Percentiles rank a stretch among this genome's conserved stretches.
phyloP scores from a whole-genome alignment of 2,113 vertebrate species.

The Gulo gulo region DNA sequence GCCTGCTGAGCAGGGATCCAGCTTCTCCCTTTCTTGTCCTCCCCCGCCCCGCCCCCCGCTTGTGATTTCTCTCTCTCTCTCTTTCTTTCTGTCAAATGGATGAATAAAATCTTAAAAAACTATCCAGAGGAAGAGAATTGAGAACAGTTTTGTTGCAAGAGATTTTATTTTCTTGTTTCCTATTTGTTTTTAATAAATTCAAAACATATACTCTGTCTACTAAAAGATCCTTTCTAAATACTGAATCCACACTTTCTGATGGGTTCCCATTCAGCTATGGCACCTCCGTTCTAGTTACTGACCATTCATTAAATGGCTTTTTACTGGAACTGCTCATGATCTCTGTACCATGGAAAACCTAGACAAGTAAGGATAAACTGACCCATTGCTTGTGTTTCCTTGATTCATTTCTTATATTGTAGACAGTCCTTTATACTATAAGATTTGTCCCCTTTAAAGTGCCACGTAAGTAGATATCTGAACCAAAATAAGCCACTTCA shows the following conservation, averaged over 20 bases:
- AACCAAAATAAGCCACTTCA: not conserved
- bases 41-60: fast-evolving
- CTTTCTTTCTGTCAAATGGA: not conserved
- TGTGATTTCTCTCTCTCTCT: too few species aligned
- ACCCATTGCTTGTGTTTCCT: not conserved
- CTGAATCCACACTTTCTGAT: not conserved
- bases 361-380: not conserved
- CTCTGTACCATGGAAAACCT: not conserved
- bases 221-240: not conserved
- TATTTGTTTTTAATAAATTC: not conserved
- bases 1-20: too few species aligned
- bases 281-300: not conserved
- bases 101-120: not conserved
- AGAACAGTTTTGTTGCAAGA: not conserved
- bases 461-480: not conserved
- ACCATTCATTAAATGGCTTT: not conserved
- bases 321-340: not conserved
- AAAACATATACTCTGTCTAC: not conserved
- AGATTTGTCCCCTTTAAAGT: not conserved
- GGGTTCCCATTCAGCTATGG: not conserved
- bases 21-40: not conserved
- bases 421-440: not conserved
- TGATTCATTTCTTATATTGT: not conserved
- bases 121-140: not conserved
- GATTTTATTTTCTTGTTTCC: not conserved